Conservation (phyloP, 2,797 vertebrate species). For the Lemur catta region DNA sequence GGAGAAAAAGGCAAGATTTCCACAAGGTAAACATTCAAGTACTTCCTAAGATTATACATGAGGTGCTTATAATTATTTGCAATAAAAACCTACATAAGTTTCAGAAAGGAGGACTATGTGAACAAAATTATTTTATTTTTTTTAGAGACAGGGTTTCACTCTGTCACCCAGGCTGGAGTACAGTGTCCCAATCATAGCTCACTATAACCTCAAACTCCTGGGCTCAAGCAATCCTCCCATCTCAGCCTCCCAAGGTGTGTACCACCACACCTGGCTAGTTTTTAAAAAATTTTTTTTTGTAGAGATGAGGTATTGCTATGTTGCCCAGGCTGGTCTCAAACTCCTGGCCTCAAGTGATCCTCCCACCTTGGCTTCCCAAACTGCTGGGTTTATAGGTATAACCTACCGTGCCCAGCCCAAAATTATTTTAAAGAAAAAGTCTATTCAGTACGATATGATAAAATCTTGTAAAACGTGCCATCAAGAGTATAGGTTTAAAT, state of each 20-base stretch:
- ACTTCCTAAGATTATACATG: background rate
- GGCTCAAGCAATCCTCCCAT: background rate
- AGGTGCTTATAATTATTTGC: background rate
- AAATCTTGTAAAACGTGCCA: slow-evolving; percentile 9
- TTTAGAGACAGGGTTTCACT: background rate
- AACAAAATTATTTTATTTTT: slow-evolving; percentile 23
- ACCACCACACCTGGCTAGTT: background rate
- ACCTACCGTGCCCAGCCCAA: background rate
- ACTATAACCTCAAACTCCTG: background rate
- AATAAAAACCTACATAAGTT: slow-evolving; percentile 44
- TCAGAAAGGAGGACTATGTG: background rate
- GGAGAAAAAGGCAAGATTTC: background rate
- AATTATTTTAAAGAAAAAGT: slow-evolving; percentile 22
- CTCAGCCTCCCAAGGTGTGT: background rate
- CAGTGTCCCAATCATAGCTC: background rate
- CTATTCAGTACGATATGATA: slow-evolving; percentile 23
- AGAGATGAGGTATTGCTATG: background rate
- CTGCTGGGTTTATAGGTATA: background rate
- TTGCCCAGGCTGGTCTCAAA: background rate
- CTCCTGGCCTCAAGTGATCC: background rate
- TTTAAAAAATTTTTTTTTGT: background rate
- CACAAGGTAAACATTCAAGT: slow-evolving; percentile 43
- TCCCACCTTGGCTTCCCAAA: background rate
- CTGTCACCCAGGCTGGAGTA: background rate
- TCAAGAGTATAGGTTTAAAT: background rate